Base-by-base conservation (phyloP, 2,113 vertebrate genomes). In the Megatriorchis doriae region DNA sequence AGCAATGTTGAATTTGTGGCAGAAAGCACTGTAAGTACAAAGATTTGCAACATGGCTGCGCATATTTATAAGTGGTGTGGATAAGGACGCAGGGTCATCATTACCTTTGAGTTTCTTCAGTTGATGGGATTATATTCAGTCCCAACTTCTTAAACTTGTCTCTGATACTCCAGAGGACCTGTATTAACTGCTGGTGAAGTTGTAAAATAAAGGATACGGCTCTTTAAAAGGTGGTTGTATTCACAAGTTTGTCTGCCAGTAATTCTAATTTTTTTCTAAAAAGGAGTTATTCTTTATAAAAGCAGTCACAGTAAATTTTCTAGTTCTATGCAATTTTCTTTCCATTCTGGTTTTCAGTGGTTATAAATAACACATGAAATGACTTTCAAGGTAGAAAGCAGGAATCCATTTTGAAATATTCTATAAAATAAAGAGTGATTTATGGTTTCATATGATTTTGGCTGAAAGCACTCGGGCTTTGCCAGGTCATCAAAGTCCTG, bases 281-380 rank as follows among this genome's bases (percentile, higher is more conserved):
- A 97, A 94, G 71, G 96, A 97, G 96, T 97, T 97, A 94, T 98
- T 98, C 89, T 97, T 97, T 97, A 97, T 96, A 97, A 97, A 98
- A 97, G 90, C 90, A 97, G 97, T 97, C 97, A 96, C 88, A 96
- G 96, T 98, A 98, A 98, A 98, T 97, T 98, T 98, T 97, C 94
- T 95, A 96, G 96, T 98, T 97, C 96, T 97, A 62, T 98, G 97
- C 97, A 98, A 97, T 98, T 98, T 98, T 97, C 97, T 97, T 97
- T 97, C 97, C 91, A 84, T 98, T 97, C 96, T 98, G 95, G 68
- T 98, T 98, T 97, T 98, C 96, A 65, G 91, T 94, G 96, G 98
- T 98, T 98, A 98, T 98, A 99, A 98, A 98, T 99, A 98, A 99
- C 98, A 97, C 94, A 95, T 98, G 97, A 98, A 98, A 98, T 98